Conservation (phyloP, 1,140 invertebrate species). For the Apis cerana region DNA sequence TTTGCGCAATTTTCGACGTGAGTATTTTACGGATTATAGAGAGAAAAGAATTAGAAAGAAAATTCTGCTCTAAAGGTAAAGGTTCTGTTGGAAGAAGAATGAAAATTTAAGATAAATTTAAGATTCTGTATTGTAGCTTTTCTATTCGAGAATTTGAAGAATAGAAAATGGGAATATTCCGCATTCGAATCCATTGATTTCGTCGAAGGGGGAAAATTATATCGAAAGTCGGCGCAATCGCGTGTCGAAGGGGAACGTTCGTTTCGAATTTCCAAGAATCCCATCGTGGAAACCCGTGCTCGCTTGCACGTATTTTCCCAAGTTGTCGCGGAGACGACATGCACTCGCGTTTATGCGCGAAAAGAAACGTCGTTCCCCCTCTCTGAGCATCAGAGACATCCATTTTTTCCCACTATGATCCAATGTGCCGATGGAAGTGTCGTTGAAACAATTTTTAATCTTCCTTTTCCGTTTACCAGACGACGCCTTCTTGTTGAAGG, state of each 20-base stretch:
- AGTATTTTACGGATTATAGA: too few species aligned
- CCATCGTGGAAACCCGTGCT: background rate
- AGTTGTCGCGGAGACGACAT: background rate
- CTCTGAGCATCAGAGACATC: background rate
- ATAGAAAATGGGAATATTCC: background rate
- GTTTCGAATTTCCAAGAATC: background rate
- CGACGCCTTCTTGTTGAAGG: too few species aligned
- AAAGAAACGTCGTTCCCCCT: background rate
- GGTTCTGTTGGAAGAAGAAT: too few species aligned
- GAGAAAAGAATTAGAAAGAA: too few species aligned
- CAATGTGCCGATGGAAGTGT: conserved; percentile 4
- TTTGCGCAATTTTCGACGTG: too few species aligned
- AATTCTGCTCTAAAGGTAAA: too few species aligned
- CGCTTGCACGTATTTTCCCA: background rate
- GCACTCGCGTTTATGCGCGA: background rate
- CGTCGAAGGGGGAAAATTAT: background rate
- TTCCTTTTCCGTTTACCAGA: too few species aligned
- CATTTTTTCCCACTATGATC: background rate
- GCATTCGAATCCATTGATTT: background rate
- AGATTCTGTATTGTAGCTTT: too few species aligned
- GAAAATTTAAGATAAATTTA: too few species aligned
- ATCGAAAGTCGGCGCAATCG: background rate
- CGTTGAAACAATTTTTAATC: conserved; percentile 18
- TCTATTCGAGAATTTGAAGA: background rate
- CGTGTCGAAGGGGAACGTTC: background rate